Percentiles rank a stretch among this genome's conserved stretches.
Evolutionary conservation across 2,113 vertebrate genomes (phyloP).

Genomic region (Arvicanthis niloticus): DNA sequence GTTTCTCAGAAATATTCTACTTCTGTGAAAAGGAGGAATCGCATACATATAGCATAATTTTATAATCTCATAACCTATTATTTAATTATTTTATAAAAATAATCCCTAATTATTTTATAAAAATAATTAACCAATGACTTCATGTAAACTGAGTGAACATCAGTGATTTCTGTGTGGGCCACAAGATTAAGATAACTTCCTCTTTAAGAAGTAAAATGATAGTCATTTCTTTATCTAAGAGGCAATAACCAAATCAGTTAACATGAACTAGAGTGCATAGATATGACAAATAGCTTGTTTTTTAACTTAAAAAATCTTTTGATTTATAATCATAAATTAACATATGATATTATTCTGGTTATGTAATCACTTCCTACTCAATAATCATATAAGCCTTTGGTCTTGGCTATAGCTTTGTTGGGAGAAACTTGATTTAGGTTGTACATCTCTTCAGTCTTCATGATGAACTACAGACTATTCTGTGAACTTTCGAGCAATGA

Average conservation of each 20-base stretch:
- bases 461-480: background rate
- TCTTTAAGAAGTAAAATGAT: background rate
- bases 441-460: background rate
- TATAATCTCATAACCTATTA: background rate
- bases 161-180: background rate
- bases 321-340: conserved; percentile 4
- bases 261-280: background rate
- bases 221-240: background rate
- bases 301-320: background rate
- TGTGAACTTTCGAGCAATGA: background rate
- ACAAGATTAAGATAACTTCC: background rate
- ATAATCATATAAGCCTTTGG: background rate
- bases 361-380: background rate
- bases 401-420: background rate
- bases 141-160: background rate
- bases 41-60: background rate
- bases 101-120: background rate
- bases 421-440: background rate
- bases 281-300: background rate
- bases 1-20: background rate
- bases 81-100: background rate
- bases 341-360: background rate
- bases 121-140: conserved; percentile 25
- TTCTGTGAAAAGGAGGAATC: background rate
- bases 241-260: background rate